Evolutionary conservation across 2,797 vertebrate species (phyloP).

Genomic region (Threskiornis aethiopicus): DNA sequence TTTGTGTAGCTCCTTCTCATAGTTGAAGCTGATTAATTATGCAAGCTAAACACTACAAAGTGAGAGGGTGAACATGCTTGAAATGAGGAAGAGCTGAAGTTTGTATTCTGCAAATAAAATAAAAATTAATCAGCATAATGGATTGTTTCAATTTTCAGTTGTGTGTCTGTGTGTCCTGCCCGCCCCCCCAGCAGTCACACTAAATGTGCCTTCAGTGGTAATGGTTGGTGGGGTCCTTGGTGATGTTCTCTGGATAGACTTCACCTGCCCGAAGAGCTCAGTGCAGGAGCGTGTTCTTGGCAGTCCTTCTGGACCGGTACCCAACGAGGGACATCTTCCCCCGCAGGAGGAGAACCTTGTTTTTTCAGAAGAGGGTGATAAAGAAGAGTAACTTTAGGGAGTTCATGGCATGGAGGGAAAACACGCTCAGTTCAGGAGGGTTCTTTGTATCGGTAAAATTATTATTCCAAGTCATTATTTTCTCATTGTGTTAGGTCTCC

Average conservation of each 20-base stretch:
- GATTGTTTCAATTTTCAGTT: neutral
- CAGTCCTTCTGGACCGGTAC: neutral
- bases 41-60: neutral
- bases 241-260: neutral
- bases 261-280: accelerated
- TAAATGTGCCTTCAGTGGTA: neutral
- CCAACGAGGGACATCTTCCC: neutral
- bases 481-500: neutral
- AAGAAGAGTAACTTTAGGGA: neutral
- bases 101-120: neutral
- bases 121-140: neutral
- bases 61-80: neutral
- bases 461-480: neutral
- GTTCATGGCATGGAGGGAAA: neutral
- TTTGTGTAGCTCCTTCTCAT: neutral
- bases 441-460: neutral
- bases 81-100: neutral
- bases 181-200: accelerated
- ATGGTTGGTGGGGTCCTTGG: neutral
- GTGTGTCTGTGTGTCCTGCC: neutral
- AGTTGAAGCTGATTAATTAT: neutral
- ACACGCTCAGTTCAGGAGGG: neutral
- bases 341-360: neutral
- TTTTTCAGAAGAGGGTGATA: neutral
- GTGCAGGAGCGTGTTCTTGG: neutral